Evolutionary conservation across 2,888 invertebrate species (phyloP).

Genomic region (Drosophila bunnanda): DNA sequence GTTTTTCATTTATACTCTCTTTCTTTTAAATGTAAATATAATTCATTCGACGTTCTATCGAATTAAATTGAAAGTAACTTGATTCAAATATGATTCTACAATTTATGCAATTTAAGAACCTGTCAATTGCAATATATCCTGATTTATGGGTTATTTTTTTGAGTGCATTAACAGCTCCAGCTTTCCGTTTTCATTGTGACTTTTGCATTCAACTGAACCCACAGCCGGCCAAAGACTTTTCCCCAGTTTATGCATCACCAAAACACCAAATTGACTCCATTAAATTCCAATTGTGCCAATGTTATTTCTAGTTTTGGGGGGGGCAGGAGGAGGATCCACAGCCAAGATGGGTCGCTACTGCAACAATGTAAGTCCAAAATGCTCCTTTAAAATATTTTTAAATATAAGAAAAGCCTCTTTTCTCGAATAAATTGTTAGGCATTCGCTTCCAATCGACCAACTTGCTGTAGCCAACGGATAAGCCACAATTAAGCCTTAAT

Average conservation of each 20-base stretch:
- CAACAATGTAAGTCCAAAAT: background rate
- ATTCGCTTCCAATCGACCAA: background rate
- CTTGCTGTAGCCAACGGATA: background rate
- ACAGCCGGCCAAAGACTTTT: slow-evolving; percentile 58
- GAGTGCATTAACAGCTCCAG: slow-evolving; percentile 33
- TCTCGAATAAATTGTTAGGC: background rate
- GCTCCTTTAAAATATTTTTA: background rate
- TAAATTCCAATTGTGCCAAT: slow-evolving; percentile 78
- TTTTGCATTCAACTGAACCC: slow-evolving; percentile 63
- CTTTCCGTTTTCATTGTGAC: slow-evolving; percentile 33
- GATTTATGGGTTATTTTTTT: background rate
- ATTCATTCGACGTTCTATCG: too few species aligned
- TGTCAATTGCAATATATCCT: background rate
- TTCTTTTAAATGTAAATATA: too few species aligned
- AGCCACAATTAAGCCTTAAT: slow-evolving; percentile 41
- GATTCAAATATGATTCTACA: background rate
- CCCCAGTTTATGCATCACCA: slow-evolving; percentile 76
- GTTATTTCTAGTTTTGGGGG: slow-evolving; percentile 11
- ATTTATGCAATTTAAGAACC: background rate
- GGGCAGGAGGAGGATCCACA: background rate
- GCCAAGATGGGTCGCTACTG: background rate
- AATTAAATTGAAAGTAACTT: background rate
- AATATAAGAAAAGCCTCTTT: background rate
- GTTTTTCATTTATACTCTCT: too few species aligned
- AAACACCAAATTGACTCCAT: slow-evolving; percentile 79